A percentile compares a stretch with the other conserved stretches of the same genome.
Evolutionary conservation across 2,888 invertebrate genomes (phyloP).

Genomic region (Rapana venosa): DNA sequence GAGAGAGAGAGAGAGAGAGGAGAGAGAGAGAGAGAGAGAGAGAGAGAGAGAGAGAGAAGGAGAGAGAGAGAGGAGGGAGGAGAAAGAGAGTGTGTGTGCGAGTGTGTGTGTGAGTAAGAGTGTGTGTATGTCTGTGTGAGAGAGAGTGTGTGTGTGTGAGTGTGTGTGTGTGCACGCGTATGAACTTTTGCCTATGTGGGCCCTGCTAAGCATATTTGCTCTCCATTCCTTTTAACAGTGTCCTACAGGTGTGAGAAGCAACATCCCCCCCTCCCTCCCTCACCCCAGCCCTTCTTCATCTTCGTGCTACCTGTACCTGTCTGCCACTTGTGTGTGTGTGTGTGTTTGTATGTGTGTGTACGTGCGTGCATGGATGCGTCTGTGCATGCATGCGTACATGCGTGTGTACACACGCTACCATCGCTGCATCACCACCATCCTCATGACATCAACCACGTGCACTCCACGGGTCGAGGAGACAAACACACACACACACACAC

Average conservation of each 20-base stretch:
- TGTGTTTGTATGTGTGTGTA: neutral
- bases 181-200: neutral
- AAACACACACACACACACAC: neutral
- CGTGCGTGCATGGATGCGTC: neutral
- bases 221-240: too few species aligned
- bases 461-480: neutral
- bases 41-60: neutral
- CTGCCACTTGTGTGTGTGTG: too few species aligned
- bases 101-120: neutral
- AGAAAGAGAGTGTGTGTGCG: neutral
- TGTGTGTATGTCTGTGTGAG: neutral
- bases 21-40: too few species aligned
- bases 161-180: neutral
- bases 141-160: neutral
- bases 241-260: too few species aligned
- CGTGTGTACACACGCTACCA: neutral
- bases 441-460: too few species aligned
- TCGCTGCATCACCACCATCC: too few species aligned
- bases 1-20: too few species aligned
- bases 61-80: neutral
- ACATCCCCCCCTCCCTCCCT: too few species aligned
- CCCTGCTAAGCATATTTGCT: neutral
- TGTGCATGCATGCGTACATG: neutral
- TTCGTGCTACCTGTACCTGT: too few species aligned
- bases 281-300: too few species aligned